Conservation (phyloP, 1,140 invertebrate genomes). For the Melipona quadrifasciata region DNA sequence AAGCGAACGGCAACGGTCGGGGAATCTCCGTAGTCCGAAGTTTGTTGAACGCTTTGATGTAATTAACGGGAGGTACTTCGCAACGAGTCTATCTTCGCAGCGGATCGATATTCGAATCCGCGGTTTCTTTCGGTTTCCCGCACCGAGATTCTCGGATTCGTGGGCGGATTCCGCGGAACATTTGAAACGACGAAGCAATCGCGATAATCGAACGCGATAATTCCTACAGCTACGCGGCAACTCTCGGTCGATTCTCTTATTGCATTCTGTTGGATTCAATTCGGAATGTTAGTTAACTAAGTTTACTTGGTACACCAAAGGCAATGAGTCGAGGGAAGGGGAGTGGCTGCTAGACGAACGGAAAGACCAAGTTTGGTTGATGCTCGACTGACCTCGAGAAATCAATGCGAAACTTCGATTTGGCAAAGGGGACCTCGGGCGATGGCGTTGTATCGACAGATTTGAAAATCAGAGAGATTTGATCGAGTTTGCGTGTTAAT, state of each 20-base stretch:
- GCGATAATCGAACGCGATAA: constrained; percentile 10
- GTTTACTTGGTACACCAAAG: constrained; percentile 20
- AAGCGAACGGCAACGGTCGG: neutral
- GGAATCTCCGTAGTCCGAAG: neutral
- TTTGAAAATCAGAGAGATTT: neutral
- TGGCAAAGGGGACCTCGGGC: neutral
- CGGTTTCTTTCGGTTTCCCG: neutral
- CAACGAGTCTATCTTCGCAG: neutral
- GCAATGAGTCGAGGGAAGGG: neutral
- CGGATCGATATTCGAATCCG: too few species aligned
- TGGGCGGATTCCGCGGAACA: too few species aligned
- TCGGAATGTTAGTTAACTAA: constrained; percentile 26
- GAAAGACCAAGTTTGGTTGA: constrained; percentile 6
- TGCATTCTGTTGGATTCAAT: constrained; percentile 16
- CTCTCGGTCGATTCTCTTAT: neutral
- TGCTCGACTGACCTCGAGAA: constrained; percentile 27
- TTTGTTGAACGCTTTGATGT: constrained; percentile 7
- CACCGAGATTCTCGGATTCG: neutral
- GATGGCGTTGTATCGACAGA: neutral
- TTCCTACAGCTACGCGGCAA: neutral
- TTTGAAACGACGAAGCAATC: neutral
- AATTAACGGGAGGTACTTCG: neutral
- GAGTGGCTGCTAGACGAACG: neutral
- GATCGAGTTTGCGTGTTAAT: neutral
- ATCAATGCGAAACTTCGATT: constrained; percentile 27